A percentile compares a stretch with the other conserved stretches of the same genome.
Conservation (phyloP, 2,888 invertebrate genomes). For the Chamaedrilus cognettii region DNA sequence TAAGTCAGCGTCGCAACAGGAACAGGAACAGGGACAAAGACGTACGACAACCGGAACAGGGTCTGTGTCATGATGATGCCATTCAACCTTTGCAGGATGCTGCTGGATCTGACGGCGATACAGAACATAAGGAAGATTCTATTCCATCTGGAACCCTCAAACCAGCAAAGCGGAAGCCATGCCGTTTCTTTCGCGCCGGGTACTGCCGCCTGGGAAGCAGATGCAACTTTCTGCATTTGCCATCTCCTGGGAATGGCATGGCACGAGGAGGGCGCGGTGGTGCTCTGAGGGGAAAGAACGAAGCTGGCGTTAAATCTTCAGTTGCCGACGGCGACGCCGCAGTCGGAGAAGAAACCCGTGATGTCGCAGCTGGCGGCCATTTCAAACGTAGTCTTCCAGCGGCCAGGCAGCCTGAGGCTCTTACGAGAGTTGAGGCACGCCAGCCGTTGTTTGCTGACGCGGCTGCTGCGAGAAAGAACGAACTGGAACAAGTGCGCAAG, state of each 20-base stretch:
- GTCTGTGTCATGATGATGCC: no score
- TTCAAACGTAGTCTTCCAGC: neutral
- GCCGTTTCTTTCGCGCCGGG: constrained; percentile 39
- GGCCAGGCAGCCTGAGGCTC: neutral
- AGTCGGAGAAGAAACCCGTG: neutral
- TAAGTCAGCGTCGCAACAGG: no score
- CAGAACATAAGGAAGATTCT: no score
- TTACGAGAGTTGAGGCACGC: neutral
- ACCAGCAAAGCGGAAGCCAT: constrained; percentile 1
- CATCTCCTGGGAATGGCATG: no score
- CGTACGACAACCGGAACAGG: no score
- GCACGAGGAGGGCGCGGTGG: no score
- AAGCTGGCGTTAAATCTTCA: neutral
- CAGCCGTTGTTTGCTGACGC: neutral
- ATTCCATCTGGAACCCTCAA: neutral
- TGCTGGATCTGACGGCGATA: no score
- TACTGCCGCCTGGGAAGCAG: constrained; percentile 41
- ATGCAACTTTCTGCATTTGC: constrained; percentile 42
- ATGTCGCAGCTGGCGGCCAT: neutral
- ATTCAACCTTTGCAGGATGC: no score
- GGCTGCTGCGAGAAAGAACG: neutral
- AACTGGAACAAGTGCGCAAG: neutral
- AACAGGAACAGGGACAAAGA: no score
- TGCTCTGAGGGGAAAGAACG: no score
- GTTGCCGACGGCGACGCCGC: neutral